Evolutionary conservation across 2,888 invertebrate genomes (phyloP), one percentile per base, ranked within the genome.

Genomic region (Caenorhabditis becei): DNA sequence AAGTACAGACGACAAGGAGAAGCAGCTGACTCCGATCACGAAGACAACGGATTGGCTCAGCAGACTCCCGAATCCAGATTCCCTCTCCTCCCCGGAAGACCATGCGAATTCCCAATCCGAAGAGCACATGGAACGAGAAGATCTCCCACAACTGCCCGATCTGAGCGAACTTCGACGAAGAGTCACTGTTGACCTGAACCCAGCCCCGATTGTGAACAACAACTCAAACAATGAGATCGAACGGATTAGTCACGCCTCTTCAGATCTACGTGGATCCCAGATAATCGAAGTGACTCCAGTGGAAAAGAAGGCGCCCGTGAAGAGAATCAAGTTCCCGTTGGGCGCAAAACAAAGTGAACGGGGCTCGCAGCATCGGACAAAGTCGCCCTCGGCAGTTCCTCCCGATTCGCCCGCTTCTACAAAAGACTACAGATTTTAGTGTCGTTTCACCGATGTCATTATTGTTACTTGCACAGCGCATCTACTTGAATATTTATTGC

Each of bases 1-100:
- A 11, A 83, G 83, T 18, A 87, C 87, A 0, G 86, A 87, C 47
- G 85, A 86, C 24, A 87, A 85, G 61, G 85, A 87, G 61, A 85
- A 80, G 63, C 85, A 85, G 54, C 20, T 83, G 72, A 85, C 85
- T 2, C 83, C 85, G 18, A 83, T 81, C 20, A 86, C 82, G 8
- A 80, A 80, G 47, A 80, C 80, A 0, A 65, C 49, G 0, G 71
- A 80, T 18, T 80, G 77, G 77, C 35, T 80, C 35, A 61, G 63
- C 26, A 37, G 63, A 11, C 53, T 75, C 2, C 74, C 72, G 5
- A 72, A 69, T 56, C 66, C 63, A 24, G 74, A 74, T 54, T 67
- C 67, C 5, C 44, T 67, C 14, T 59, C 65, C 4, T 44, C 54
- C 4, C 77, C 77, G 0, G 77, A 77, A n/a, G 28, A 44, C 16